These are phyloP conservation scores for Numenius arquata DNA, from an alignment of 2,113 vertebrate species.

Conservation along the genomic window DNA sequence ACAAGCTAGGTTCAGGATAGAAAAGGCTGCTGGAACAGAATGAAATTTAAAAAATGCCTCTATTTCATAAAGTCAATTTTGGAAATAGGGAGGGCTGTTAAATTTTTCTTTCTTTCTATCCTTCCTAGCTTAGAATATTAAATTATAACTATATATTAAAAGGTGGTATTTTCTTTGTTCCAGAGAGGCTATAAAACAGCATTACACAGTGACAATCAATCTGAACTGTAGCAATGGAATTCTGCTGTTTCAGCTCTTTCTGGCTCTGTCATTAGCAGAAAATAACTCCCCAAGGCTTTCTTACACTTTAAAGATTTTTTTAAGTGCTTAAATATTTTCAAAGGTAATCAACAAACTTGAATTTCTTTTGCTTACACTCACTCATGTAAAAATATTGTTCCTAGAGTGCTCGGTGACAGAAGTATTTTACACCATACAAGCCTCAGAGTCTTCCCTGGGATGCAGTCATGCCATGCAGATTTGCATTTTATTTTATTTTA, in stretches of 20 bases:
- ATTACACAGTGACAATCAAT: slow-evolving; percentile 35
- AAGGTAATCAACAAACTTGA: slow-evolving; percentile 41
- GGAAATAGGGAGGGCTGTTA: not conserved
- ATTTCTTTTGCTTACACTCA: slow-evolving; percentile 15
- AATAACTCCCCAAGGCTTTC: slow-evolving; percentile 56
- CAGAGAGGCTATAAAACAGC: slow-evolving; percentile 25
- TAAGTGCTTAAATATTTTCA: slow-evolving; percentile 50
- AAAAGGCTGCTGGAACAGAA: not conserved
- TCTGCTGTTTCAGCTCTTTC: slow-evolving; percentile 62
- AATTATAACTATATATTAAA: slow-evolving; percentile 46
- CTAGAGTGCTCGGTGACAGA: not conserved
- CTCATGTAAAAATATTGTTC: slow-evolving; percentile 4
- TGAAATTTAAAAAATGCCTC: not conserved
- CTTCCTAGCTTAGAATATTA: slow-evolving; percentile 29
- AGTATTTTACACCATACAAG: not conserved
- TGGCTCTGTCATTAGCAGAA: slow-evolving; percentile 44
- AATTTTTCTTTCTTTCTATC: not conserved
- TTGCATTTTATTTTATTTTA: not conserved
- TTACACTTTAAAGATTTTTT: slow-evolving; percentile 37
- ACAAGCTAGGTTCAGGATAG: not conserved
- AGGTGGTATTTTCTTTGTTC: slow-evolving; percentile 52
- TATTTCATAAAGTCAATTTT: not conserved
- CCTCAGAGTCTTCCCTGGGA: not conserved
- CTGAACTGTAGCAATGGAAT: slow-evolving; percentile 39
- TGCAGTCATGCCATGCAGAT: not conserved